phyloP scores from a whole-genome alignment of 2,113 vertebrate genomes.

The Scortum barcoo region DNA sequence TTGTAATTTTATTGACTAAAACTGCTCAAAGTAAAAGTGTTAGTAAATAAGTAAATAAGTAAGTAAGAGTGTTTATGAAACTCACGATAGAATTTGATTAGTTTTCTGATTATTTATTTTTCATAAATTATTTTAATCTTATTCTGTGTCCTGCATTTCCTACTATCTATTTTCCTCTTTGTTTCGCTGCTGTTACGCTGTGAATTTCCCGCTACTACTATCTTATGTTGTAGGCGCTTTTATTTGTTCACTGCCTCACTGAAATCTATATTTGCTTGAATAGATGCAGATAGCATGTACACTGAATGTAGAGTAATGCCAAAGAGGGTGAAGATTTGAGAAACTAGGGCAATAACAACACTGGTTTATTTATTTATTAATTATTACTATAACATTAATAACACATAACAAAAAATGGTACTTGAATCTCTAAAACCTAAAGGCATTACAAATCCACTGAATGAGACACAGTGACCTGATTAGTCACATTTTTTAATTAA shows the following conservation, averaged over 20 bases:
- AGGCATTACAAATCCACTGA: conserved; percentile 21
- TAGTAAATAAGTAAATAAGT: no score
- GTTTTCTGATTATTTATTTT: background rate
- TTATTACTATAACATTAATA: background rate
- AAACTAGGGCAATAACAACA: background rate
- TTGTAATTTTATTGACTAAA: no score
- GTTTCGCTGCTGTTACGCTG: no score
- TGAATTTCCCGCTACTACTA: background rate
- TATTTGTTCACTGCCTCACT: background rate
- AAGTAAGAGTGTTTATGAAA: background rate
- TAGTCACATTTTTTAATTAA: conserved; percentile 24
- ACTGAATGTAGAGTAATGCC: background rate
- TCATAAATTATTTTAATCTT: no score
- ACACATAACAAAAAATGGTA: no score
- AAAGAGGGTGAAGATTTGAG: background rate
- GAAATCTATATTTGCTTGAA: background rate
- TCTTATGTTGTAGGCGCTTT: background rate
- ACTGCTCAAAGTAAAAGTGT: background rate
- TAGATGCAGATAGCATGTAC: no score
- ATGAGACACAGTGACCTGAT: conserved; percentile 1
- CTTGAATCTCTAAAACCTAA: background rate
- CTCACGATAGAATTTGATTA: background rate
- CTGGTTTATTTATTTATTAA: no score
- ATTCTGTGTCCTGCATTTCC: background rate
- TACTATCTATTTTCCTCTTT: no score